Evolutionary conservation across 2,888 invertebrate genomes (phyloP).

Genomic region (Spatulosminthurus flaviceps): DNA sequence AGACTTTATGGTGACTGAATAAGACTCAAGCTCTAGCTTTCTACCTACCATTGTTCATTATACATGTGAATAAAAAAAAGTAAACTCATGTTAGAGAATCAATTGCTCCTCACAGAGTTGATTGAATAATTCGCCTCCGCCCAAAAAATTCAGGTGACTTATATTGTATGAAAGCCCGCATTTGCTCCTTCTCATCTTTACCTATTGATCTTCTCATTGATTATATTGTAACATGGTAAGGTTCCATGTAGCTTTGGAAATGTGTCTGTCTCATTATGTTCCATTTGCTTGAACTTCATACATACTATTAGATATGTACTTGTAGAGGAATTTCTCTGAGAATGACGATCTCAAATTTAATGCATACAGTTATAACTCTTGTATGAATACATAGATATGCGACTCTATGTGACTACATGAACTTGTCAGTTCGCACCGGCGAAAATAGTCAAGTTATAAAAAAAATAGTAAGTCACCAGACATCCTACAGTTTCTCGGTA

Average conservation of each 20-base stretch:
- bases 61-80: constrained; percentile 32
- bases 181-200: constrained; percentile 22
- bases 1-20: too few species aligned
- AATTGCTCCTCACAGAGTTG: constrained; percentile 46
- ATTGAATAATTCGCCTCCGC: constrained; percentile 53
- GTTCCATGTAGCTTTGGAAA: background rate
- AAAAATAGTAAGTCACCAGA: too few species aligned
- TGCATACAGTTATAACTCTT: background rate
- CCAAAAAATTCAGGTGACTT: constrained; percentile 51
- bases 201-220: constrained; percentile 27
- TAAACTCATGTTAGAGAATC: constrained; percentile 32
- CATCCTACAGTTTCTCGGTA: too few species aligned
- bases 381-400: too few species aligned
- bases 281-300: background rate
- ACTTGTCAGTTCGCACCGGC: constrained; percentile 8
- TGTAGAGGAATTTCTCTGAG: background rate
- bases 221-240: constrained; percentile 8
- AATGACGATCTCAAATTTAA: background rate
- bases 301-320: background rate
- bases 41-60: background rate
- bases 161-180: constrained; percentile 47
- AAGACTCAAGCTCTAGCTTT: too few species aligned
- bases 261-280: background rate
- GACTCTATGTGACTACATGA: background rate
- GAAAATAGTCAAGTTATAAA: background rate